Evolutionary conservation across 2,888 invertebrate genomes (phyloP).

Genomic region (Hanleya hanleyi): DNA sequence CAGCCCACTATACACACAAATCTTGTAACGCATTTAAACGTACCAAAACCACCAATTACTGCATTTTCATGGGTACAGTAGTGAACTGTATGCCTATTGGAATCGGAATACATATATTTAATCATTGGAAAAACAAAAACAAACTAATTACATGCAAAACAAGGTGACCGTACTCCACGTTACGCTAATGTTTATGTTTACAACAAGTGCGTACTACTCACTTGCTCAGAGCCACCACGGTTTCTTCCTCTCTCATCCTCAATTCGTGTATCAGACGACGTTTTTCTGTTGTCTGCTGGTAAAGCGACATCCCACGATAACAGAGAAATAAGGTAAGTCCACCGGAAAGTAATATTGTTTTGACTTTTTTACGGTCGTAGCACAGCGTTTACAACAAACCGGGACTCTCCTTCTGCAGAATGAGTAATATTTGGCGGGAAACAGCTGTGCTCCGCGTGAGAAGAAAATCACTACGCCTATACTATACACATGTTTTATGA

Average conservation of each 20-base stretch:
- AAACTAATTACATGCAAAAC: conserved; percentile 20
- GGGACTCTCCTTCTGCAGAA: conserved; percentile 61
- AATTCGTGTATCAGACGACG: conserved; percentile 51
- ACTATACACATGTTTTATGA: neutral
- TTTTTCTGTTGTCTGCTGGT: conserved; percentile 5
- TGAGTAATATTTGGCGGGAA: conserved; percentile 73
- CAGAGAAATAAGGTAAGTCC: neutral
- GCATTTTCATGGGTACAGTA: neutral
- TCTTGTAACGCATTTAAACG: too few species aligned
- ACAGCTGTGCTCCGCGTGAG: conserved; percentile 54
- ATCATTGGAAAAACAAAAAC: neutral
- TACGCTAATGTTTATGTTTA: conserved; percentile 68
- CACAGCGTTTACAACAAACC: conserved; percentile 52
- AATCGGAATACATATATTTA: neutral
- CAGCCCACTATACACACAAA: too few species aligned
- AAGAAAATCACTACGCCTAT: conserved; percentile 8
- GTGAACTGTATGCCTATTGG: neutral
- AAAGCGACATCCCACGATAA: conserved; percentile 13
- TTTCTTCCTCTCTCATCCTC: conserved; percentile 55
- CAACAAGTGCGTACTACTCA: conserved; percentile 65
- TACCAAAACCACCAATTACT: neutral
- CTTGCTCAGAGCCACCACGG: conserved; percentile 59
- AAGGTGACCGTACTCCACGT: conserved; percentile 38
- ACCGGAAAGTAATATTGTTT: neutral
- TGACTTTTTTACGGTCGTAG: conserved; percentile 33